Conservation (phyloP, 1,140 invertebrate species). For the Chymomyza costata region DNA sequence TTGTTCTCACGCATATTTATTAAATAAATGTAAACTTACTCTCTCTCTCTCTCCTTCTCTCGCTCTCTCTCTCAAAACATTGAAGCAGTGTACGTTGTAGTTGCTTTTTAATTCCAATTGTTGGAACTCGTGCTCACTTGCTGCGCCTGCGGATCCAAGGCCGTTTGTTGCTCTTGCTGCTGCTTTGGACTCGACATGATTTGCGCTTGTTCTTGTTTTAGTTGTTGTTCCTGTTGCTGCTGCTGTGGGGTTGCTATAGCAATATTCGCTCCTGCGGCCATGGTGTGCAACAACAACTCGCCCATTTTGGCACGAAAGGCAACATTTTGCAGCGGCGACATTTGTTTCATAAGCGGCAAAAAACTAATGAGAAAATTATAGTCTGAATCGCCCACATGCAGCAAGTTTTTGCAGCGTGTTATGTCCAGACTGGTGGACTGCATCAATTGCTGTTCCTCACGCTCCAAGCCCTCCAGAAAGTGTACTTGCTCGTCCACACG, state of each 20-base stretch:
- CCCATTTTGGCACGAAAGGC: constrained; percentile 67
- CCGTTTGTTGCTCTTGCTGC: constrained; percentile 59
- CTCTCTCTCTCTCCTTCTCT: constrained; percentile 12
- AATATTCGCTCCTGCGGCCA: constrained; percentile 9
- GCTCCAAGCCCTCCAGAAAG: constrained; percentile 55
- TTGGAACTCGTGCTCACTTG: constrained; percentile 55
- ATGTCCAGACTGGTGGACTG: constrained; percentile 64
- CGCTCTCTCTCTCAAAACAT: constrained; percentile 14
- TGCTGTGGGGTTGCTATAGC: constrained; percentile 29
- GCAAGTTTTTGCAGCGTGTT: constrained; percentile 49
- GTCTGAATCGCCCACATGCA: constrained; percentile 65
- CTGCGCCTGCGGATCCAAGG: constrained; percentile 66
- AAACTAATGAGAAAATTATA: constrained; percentile 71
- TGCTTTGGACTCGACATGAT: too few relatives aligned
- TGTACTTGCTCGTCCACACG: constrained; percentile 67
- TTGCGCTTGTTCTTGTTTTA: constrained; percentile 23
- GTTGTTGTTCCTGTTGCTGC: constrained; percentile 18
- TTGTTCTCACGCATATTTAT: too few relatives aligned
- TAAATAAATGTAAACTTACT: too few relatives aligned
- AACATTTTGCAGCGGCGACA: constrained; percentile 60
- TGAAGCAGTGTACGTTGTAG: too few relatives aligned
- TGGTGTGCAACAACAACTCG: constrained; percentile 56
- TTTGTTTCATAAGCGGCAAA: constrained; percentile 68
- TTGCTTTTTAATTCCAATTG: constrained; percentile 45
- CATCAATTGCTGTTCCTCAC: constrained; percentile 65